Evolutionary conservation across 2,113 vertebrate genomes (phyloP).

Genomic region (Anser brachyrhynchus): DNA sequence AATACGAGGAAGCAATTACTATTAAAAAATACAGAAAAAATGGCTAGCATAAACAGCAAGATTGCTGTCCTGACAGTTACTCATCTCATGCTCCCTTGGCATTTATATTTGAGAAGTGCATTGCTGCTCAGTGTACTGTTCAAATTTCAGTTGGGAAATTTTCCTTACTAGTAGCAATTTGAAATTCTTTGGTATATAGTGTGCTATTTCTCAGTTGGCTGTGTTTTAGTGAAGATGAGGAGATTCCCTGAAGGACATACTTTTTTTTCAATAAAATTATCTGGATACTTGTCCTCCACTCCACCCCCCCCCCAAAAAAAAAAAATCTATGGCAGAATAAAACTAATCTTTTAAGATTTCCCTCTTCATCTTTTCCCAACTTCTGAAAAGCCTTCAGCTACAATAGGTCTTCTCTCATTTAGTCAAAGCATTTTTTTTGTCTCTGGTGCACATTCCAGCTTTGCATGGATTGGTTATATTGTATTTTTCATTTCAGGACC

Average conservation of each 20-base stretch:
- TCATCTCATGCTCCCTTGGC: not conserved
- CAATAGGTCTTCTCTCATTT: not conserved
- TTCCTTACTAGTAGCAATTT: not conserved
- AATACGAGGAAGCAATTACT: not conserved
- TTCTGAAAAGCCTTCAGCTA: not conserved
- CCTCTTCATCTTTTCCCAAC: not conserved
- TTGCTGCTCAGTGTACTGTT: not conserved
- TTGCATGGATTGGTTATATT: not conserved
- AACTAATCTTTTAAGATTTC: not conserved
- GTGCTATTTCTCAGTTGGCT: not conserved
- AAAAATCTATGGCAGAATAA: not conserved
- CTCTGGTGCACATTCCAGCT: not conserved
- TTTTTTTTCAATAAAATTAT: not conserved
- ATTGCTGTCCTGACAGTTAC: not conserved
- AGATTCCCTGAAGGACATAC: not conserved
- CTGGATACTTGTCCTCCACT: not conserved
- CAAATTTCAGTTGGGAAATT: not conserved
- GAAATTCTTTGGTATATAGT: not conserved
- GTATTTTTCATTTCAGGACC: slow-evolving; percentile 15
- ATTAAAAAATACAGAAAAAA: not conserved
- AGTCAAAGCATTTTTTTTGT: not conserved
- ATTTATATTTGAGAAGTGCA: not conserved
- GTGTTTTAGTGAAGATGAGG: not conserved
- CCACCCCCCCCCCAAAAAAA: not conserved
- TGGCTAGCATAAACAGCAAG: not conserved